Evolutionary conservation across 2,888 invertebrate species (phyloP), one percentile per base, ranked within the genome.

Genomic region (Idaea dimidiata): DNA sequence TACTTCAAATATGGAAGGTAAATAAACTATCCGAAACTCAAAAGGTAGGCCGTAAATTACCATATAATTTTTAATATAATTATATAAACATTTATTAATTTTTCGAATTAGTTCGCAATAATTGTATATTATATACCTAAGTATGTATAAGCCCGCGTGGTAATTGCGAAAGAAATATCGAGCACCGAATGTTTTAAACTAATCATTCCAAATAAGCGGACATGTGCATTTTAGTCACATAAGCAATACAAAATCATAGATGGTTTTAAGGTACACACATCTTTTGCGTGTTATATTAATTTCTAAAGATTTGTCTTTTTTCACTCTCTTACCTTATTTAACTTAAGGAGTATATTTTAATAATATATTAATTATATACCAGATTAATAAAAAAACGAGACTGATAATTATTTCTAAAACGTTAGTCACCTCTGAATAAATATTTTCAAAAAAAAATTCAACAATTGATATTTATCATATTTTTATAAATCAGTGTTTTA

Each of bases 1-100:
- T 75, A 64, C 74, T 73, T 74, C 70, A 76, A 75, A 79, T 68
- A 70, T 75, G 73, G 75, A 78, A 76, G 74, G 72, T 75, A 77
- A 66, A 70, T 70, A 79, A 78, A 72, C 71, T 68, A 67, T 74
- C 71, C 74, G 70, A 77, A 79, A 71, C 43, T 43, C 43, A 65
- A 67, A 70, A 69, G 66, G 59, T 70, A 67, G 70, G 71, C 70
- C 71, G 70, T 67, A 67, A 67, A 66, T 59, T 43, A 43, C 43
- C 43, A 43, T 43, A 43, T 7, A 14, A 43, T 24, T 24, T 24
- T 24, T 24, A 3, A 24, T 24, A 24, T 24, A 24, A 24, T 24
- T 3, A 24, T 24, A 24, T 24, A n/a, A 61, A 43, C 17, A 14
- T 33, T 43, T 43, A 43, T 14, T 43, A 43, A 43, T 8, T 43